Percentiles rank a stretch among this genome's conserved stretches.
These are phyloP conservation scores for Strigamia transsilvanica DNA, from an alignment of 2,888 invertebrate species.

Conservation along the genomic window DNA sequence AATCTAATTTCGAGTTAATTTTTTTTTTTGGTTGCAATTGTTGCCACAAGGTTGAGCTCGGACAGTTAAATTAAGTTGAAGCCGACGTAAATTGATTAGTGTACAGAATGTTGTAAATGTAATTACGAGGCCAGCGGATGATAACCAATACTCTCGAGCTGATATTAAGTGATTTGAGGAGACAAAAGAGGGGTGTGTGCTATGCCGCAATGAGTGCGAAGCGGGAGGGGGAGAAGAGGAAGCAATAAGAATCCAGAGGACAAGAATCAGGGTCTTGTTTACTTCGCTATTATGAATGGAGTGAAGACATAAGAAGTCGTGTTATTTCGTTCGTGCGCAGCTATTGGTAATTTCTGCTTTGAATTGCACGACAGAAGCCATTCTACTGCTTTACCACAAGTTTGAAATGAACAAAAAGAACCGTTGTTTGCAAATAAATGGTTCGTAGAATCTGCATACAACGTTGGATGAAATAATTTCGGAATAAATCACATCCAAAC, in stretches of 20 bases:
- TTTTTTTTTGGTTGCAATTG: not conserved
- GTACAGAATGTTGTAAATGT: not conserved
- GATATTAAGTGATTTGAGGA: slow-evolving; percentile 20
- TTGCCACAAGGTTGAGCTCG: not conserved
- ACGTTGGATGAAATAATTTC: too few species aligned
- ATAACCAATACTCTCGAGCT: slow-evolving; percentile 12
- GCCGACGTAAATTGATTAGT: slow-evolving; percentile 4
- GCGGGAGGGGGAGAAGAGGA: not conserved
- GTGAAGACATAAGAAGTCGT: not conserved
- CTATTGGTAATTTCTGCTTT: not conserved
- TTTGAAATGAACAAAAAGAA: too few species aligned
- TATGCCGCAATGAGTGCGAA: not conserved
- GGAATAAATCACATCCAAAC: too few species aligned
- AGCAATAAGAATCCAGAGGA: slow-evolving; percentile 11
- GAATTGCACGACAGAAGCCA: not conserved
- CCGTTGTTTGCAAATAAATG: too few species aligned
- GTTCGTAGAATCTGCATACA: too few species aligned
- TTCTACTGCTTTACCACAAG: too few species aligned
- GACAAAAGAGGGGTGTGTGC: not conserved
- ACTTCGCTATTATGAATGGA: not conserved
- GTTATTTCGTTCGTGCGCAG: not conserved
- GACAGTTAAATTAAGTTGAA: not conserved
- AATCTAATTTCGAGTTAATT: not conserved
- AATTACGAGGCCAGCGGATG: not conserved
- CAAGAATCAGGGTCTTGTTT: slow-evolving; percentile 15